phyloP scores from a whole-genome alignment of 1,140 invertebrate species.

The Eubasilissa regina region DNA sequence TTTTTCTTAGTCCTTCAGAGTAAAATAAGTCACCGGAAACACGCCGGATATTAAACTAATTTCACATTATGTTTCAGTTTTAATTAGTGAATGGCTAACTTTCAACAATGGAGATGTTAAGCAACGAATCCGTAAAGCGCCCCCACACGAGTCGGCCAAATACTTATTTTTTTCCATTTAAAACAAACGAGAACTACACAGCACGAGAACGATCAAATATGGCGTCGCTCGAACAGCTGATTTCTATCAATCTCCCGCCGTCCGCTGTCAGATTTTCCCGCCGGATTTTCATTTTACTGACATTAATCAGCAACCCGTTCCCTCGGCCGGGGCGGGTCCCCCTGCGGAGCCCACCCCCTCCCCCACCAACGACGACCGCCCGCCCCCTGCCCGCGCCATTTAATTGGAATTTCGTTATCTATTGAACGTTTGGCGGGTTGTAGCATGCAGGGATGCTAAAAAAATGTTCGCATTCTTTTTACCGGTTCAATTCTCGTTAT shows the following conservation, averaged over 20 bases:
- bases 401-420: conserved; percentile 54
- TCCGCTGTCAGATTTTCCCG: conserved; percentile 48
- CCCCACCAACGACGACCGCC: not conserved
- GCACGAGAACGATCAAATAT: conserved; percentile 36
- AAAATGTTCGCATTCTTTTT: not conserved
- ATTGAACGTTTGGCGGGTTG: conserved; percentile 38
- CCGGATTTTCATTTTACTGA: conserved; percentile 38
- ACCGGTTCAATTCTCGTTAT: no score
- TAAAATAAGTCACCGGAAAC: no score
- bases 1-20: no score
- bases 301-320: conserved; percentile 44
- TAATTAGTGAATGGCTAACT: no score
- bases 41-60: no score
- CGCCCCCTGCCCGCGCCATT: conserved; percentile 17
- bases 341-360: not conserved
- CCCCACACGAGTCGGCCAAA: not conserved
- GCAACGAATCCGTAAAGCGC: no score
- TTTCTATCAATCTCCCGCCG: conserved; percentile 51
- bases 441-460: conserved; percentile 4
- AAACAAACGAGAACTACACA: not conserved
- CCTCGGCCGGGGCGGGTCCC: not conserved
- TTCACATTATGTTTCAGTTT: no score
- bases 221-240: conserved; percentile 46
- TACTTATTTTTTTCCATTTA: not conserved
- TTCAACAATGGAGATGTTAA: no score